These are phyloP conservation scores for Microtus pennsylvanicus DNA, from an alignment of 2,113 vertebrate species.

Conservation along the genomic window DNA sequence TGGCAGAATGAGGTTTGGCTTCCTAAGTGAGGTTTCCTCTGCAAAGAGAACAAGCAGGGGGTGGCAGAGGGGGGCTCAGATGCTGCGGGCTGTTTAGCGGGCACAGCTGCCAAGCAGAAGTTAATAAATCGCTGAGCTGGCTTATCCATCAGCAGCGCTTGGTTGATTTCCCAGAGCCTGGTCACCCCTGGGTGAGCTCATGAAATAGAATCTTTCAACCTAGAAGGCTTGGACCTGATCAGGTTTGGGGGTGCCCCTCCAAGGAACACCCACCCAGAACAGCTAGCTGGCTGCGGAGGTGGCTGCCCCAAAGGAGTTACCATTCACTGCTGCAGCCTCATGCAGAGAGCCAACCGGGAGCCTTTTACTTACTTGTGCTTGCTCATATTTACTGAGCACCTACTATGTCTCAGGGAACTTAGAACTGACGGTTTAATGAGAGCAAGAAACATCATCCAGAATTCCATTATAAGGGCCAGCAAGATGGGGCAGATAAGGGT, in stretches of 20 bases:
- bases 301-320: neutral
- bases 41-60: neutral
- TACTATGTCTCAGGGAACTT: neutral
- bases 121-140: constrained; percentile 77
- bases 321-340: neutral
- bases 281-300: constrained; percentile 49
- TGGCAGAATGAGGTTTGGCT: neutral
- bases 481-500: neutral
- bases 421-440: neutral
- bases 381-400: constrained; percentile 33
- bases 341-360: neutral
- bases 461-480: neutral
- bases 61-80: neutral
- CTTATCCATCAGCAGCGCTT: constrained; percentile 72
- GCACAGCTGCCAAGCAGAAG: constrained; percentile 56
- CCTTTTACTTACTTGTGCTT: neutral
- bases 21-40: constrained; percentile 29
- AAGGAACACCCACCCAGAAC: neutral
- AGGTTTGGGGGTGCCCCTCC: neutral
- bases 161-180: constrained; percentile 74
- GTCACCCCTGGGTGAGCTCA: constrained; percentile 77
- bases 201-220: constrained; percentile 77
- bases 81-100: constrained; percentile 7
- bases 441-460: constrained; percentile 18
- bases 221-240: constrained; percentile 56